Base-by-base conservation (phyloP, 1,140 invertebrate genomes). In the Gryon sp. region DNA sequence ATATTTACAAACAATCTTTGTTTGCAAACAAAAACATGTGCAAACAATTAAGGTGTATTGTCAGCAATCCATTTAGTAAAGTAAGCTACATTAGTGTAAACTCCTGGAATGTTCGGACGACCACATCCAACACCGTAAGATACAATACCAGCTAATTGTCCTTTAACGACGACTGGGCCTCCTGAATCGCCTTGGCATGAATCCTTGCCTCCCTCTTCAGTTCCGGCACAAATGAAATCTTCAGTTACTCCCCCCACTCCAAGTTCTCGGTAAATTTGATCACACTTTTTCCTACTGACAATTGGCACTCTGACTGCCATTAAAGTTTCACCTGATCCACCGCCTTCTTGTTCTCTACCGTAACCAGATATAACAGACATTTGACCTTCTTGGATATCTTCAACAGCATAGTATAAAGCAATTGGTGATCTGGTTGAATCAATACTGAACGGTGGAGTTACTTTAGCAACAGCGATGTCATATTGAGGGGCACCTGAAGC, bases 151-250 rank as follows among this genome's bases (percentile, higher is more conserved):
- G 41, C 70, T 5, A 74, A 6, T 4, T 60, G 6, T 2, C 60
- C 70, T 0, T 53, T 38, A 2, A 60, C 22, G 0, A 60, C 41
- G 0, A 66, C 59, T 9, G 69, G 69, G 9, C 69, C 60, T 8
- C 69, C 69, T 8, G 70, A 75, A 9, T 75, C 70, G n/a, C 70
- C 70, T 26, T 62, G 62, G 45, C 70, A 75, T 1, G 62, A 45
- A 14, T 75, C 62, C 7, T 66, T 75, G 5, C 53, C 46, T 7
- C 70, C 70, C 2, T 60, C 9, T 0, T 2, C 3, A 1, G n/a
- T 18, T 2, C 70, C 70, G 0, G 59, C 62, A 20, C 70, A 66
- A 19, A 74, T 60, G 14, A 65, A 65, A 32, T 66, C 53, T 19
- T 43, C 45, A 0, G 0, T 0, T 0, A 63, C 52, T 8, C 41